A percentile compares a stretch with the other conserved stretches of the same genome.
phyloP scores from a whole-genome alignment of 2,888 invertebrate species.

The Drosophila paracracens region DNA sequence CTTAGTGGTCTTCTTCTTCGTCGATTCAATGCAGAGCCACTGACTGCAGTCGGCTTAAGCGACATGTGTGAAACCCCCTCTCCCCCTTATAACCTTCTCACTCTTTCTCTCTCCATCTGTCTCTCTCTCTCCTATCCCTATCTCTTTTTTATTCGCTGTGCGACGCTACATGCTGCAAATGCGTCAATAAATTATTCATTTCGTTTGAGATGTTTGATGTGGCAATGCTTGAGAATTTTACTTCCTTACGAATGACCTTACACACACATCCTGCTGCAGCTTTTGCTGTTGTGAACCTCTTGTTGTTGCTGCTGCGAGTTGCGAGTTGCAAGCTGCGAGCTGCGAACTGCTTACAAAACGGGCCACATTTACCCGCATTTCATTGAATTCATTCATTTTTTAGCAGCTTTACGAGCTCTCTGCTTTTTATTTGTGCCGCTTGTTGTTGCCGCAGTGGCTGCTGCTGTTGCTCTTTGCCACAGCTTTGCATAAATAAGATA shows the following conservation, averaged over 20 bases:
- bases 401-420: slow-evolving; percentile 51
- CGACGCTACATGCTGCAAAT: slow-evolving; percentile 42
- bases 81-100: background rate
- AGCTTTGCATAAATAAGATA: slow-evolving; percentile 82
- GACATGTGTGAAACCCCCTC: slow-evolving; percentile 28
- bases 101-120: background rate
- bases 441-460: slow-evolving; percentile 12
- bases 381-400: slow-evolving; percentile 79
- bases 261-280: slow-evolving; percentile 34
- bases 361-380: slow-evolving; percentile 64
- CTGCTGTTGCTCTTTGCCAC: slow-evolving; percentile 61
- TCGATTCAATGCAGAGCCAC: slow-evolving; percentile 21
- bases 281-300: slow-evolving; percentile 14
- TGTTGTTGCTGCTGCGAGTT: slow-evolving; percentile 1
- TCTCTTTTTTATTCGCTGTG: background rate
- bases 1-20: slow-evolving; percentile 34
- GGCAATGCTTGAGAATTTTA: slow-evolving; percentile 35
- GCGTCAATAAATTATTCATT: slow-evolving; percentile 83
- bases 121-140: background rate
- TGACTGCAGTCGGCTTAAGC: slow-evolving; percentile 62
- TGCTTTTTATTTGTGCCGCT: slow-evolving; percentile 28
- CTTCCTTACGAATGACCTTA: slow-evolving; percentile 56
- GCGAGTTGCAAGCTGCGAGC: background rate
- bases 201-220: slow-evolving; percentile 80
- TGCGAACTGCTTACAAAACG: slow-evolving; percentile 28